Conservation (phyloP, 1,140 invertebrate species). For the Macrobrachium nipponense region DNA sequence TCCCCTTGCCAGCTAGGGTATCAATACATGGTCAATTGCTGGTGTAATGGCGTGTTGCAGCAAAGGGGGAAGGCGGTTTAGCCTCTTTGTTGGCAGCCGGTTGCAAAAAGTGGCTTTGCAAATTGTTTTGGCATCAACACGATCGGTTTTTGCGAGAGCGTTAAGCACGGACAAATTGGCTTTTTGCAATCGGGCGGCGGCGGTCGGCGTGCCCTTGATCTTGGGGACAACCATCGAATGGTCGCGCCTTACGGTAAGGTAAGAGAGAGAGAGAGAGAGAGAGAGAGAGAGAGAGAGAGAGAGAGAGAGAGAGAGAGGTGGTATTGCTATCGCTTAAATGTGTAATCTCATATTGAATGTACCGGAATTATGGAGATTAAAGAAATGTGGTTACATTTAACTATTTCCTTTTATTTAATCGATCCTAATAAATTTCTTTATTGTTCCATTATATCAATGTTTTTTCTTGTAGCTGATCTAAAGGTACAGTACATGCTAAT, state of each 20-base stretch:
- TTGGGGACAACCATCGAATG: background rate
- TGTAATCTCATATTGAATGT: no score
- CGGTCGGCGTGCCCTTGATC: background rate
- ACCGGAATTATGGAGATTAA: no score
- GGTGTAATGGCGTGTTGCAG: slow-evolving; percentile 58
- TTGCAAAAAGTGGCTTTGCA: slow-evolving; percentile 55
- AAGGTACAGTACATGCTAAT: no score
- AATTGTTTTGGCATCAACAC: slow-evolving; percentile 58
- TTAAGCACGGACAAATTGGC: slow-evolving; percentile 52
- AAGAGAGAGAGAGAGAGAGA: background rate
- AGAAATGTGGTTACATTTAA: no score
- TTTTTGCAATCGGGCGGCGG: slow-evolving; percentile 22
- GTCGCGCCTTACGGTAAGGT: background rate
- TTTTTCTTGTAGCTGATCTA: no score
- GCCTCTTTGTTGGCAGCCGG: slow-evolving; percentile 48
- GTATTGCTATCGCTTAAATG: no score
- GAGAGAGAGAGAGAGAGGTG: background rate
- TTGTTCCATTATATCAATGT: no score
- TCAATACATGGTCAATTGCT: slow-evolving; percentile 58
- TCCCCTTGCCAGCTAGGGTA: slow-evolving; percentile 11
- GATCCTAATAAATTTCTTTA: no score
- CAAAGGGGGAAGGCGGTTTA: slow-evolving; percentile 43
- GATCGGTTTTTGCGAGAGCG: slow-evolving; percentile 43
- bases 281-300: background rate
- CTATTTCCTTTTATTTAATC: no score